These are phyloP conservation scores for Polydrusus cervinus DNA, from an alignment of 2,888 invertebrate genomes.

Conservation along the genomic window DNA sequence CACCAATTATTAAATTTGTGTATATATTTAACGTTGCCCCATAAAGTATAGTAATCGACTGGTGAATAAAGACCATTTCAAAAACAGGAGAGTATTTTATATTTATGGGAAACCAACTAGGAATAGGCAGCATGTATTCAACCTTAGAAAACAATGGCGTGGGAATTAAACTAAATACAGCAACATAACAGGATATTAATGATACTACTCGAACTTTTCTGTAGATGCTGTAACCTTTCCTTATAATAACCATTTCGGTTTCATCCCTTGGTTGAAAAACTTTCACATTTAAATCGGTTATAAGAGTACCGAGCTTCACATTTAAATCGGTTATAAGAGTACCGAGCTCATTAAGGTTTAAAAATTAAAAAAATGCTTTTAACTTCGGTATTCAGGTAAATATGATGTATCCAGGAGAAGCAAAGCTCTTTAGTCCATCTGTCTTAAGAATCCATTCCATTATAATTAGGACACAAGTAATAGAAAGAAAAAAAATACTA, in stretches of 20 bases:
- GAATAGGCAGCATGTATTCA: too few species aligned
- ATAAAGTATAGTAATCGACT: slow-evolving; percentile 45
- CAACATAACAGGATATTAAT: too few species aligned
- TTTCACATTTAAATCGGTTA: too few species aligned
- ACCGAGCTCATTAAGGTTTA: neutral
- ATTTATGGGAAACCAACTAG: slow-evolving; percentile 56
- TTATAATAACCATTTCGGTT: neutral
- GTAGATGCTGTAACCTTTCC: too few species aligned
- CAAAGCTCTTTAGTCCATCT: neutral
- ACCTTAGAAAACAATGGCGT: too few species aligned
- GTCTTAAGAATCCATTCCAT: neutral
- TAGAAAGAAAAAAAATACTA: neutral
- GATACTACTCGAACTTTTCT: too few species aligned
- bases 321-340: neutral
- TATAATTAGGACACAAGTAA: neutral
- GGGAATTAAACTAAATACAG: too few species aligned
- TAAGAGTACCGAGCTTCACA: too few species aligned
- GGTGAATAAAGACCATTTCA: slow-evolving; percentile 53
- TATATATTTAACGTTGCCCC: slow-evolving; percentile 45
- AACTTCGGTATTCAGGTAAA: neutral
- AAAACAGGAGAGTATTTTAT: slow-evolving; percentile 32
- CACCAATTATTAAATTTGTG: slow-evolving; percentile 50
- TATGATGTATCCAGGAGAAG: neutral
- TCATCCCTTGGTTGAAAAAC: slow-evolving; percentile 3
- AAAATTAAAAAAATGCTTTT: neutral